Conservation (phyloP, 2,797 vertebrate species). For the Echiichthys vipera region DNA sequence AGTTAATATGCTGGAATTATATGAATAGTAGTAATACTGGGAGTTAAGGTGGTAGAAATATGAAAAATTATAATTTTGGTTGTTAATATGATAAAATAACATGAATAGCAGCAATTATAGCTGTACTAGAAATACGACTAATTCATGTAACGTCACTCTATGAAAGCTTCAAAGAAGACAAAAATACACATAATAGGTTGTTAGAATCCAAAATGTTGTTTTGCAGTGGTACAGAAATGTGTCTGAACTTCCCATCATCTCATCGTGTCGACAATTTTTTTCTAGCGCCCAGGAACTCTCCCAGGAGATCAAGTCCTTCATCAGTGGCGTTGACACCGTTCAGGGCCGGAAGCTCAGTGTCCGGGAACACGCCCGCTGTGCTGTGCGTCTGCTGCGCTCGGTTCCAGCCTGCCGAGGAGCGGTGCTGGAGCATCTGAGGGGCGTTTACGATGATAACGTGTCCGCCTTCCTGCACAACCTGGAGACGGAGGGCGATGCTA, state of each 20-base stretch:
- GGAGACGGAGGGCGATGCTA: conserved; percentile 83
- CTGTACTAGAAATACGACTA: too few relatives aligned
- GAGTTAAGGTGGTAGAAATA: too few relatives aligned
- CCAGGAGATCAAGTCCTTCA: conserved; percentile 95
- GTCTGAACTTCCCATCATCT: too few relatives aligned
- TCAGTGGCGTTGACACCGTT: conserved; percentile 88
- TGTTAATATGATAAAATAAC: too few relatives aligned
- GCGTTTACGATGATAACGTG: conserved; percentile 93
- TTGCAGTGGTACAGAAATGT: too few relatives aligned
- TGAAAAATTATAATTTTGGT: too few relatives aligned
- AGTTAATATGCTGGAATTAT: too few relatives aligned
- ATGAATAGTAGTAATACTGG: too few relatives aligned
- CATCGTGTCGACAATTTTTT: not conserved
- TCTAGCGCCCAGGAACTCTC: conserved; percentile 90
- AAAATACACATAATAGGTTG: not conserved
- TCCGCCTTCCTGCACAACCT: conserved; percentile 87
- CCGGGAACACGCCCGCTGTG: conserved; percentile 92
- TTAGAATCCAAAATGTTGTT: not conserved
- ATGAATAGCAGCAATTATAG: too few relatives aligned
- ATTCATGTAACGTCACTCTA: not conserved
- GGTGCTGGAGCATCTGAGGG: conserved; percentile 91
- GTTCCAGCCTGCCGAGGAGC: conserved; percentile 91
- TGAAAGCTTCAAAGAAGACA: not conserved
- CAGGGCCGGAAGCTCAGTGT: conserved; percentile 91
- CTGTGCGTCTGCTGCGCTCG: conserved; percentile 90